phyloP scores from a whole-genome alignment of 2,113 vertebrate genomes.

The Pontoporia blainvillei region DNA sequence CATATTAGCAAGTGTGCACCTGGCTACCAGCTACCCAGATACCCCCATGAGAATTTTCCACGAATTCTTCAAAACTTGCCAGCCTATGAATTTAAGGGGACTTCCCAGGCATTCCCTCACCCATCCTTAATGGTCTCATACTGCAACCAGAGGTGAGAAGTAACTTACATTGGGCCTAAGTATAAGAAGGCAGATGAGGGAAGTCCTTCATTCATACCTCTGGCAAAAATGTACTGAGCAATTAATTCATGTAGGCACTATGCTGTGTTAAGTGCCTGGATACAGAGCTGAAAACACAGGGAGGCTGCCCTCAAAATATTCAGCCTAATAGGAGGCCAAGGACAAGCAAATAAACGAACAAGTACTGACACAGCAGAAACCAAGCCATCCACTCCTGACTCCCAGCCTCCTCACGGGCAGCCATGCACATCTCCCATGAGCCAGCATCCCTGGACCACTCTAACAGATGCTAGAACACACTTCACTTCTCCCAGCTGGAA shows the following conservation, averaged over 20 bases:
- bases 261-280: background rate
- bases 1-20: background rate
- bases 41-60: background rate
- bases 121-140: background rate
- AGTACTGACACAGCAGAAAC: background rate
- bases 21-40: background rate
- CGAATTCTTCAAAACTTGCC: slow-evolving; percentile 5
- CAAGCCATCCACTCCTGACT: background rate
- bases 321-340: background rate
- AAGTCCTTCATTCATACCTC: background rate
- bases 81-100: background rate
- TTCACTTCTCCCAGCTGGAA: background rate
- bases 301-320: background rate
- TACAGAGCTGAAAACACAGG: background rate
- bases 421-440: background rate
- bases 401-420: background rate
- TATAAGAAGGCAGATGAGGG: background rate
- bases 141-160: background rate
- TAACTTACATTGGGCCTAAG: background rate
- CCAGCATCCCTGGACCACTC: background rate
- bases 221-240: background rate
- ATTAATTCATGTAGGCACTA: background rate
- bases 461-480: background rate
- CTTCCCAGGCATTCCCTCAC: background rate
- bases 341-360: background rate